Conservation (phyloP, 2,888 invertebrate species). For the Lingula anatina region DNA sequence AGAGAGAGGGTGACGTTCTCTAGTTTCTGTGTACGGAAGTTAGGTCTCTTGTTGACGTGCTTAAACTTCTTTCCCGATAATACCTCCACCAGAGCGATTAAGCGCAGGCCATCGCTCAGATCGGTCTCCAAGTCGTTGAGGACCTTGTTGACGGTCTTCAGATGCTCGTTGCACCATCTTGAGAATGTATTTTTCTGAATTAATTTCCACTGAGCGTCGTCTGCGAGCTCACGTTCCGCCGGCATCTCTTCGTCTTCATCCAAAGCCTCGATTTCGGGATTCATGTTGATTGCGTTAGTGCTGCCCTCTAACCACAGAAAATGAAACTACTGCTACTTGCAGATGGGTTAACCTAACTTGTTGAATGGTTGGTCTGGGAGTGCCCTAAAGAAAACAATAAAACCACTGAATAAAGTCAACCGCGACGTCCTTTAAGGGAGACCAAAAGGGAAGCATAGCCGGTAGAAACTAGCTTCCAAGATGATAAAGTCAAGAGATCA, state of each 20-base stretch:
- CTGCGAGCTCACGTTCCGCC: constrained; percentile 67
- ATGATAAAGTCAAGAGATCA: too few species aligned
- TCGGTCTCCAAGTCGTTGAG: constrained; percentile 78
- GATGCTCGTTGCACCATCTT: constrained; percentile 87
- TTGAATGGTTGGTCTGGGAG: too few species aligned
- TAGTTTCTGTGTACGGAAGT: constrained; percentile 82
- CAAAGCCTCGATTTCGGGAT: too few species aligned
- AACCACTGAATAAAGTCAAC: too few species aligned
- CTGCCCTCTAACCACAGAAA: too few species aligned
- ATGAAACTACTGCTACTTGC: too few species aligned
- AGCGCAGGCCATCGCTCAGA: constrained; percentile 75
- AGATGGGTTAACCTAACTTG: too few species aligned
- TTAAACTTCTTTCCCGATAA: constrained; percentile 75
- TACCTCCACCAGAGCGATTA: constrained; percentile 63
- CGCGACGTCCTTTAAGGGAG: too few species aligned
- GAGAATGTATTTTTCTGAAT: constrained; percentile 93
- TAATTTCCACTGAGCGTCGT: constrained; percentile 88
- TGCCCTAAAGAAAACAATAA: too few species aligned
- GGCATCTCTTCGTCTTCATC: constrained; percentile 48
- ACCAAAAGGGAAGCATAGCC: too few species aligned
- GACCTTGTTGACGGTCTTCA: constrained; percentile 73
- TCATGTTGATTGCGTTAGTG: too few species aligned
- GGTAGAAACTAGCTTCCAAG: too few species aligned
- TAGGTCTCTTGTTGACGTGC: constrained; percentile 77
- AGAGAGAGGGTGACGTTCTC: constrained; percentile 88